These are phyloP conservation scores for Decapterus maruadsi DNA, from an alignment of 2,797 vertebrate species.

Conservation along the genomic window DNA sequence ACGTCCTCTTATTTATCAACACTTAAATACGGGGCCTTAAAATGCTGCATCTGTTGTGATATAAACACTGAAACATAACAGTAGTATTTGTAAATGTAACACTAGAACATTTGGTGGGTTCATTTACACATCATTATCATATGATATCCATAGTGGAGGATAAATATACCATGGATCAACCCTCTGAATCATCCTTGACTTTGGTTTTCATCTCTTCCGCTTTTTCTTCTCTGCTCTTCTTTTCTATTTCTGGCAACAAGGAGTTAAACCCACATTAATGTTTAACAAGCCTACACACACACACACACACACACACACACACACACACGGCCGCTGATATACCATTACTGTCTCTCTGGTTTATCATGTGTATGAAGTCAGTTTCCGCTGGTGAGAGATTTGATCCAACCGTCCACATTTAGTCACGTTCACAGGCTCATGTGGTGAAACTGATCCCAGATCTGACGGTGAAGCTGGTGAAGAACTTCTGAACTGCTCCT, in stretches of 20 bases:
- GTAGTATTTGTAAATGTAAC: too few relatives aligned
- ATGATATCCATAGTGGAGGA: too few relatives aligned
- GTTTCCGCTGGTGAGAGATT: conserved; percentile 16
- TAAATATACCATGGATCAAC: too few relatives aligned
- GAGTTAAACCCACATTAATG: conserved; percentile 48
- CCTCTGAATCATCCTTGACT: conserved; percentile 3
- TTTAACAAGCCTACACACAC: conserved; percentile 12
- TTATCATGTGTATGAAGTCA: not conserved
- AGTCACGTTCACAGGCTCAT: not conserved
- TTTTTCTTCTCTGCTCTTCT: conserved; percentile 14
- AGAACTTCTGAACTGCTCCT: not conserved
- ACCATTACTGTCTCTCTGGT: conserved; percentile 7
- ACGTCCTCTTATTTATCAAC: too few relatives aligned
- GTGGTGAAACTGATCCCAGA: not conserved
- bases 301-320: conserved; percentile 1
- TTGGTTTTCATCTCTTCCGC: not conserved
- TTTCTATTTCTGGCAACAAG: conserved; percentile 49
- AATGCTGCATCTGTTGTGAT: too few relatives aligned
- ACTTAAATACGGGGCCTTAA: too few relatives aligned
- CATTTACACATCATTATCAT: too few relatives aligned
- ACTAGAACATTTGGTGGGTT: too few relatives aligned
- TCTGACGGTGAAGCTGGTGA: not conserved
- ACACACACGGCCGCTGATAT: not conserved
- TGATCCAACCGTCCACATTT: not conserved
- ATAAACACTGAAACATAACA: too few relatives aligned